Evolutionary conservation across 2,888 invertebrate genomes (phyloP).

Genomic region (Crematogaster levior): DNA sequence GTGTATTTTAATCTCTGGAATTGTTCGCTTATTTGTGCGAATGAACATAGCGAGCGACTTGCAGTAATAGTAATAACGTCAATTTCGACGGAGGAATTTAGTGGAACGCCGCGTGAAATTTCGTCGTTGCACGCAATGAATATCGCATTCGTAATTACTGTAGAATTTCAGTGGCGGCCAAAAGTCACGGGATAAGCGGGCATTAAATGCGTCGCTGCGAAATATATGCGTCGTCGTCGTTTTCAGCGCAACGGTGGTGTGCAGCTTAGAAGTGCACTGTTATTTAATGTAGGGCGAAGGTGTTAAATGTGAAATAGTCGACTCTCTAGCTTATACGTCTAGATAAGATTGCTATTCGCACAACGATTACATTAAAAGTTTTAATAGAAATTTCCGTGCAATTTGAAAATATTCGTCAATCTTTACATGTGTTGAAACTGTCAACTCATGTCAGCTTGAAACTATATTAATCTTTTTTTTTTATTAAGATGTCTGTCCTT

Average conservation of each 20-base stretch:
- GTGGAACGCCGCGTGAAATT: constrained; percentile 21
- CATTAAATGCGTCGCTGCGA: constrained; percentile 43
- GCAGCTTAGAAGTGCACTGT: constrained; percentile 26
- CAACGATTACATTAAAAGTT: constrained; percentile 23
- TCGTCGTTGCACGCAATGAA: constrained; percentile 16
- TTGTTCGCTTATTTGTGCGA: background rate
- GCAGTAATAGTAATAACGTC: constrained; percentile 16
- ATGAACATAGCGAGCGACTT: background rate
- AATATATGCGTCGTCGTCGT: constrained; percentile 33
- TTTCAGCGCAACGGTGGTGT: constrained; percentile 11
- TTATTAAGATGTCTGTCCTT: background rate
- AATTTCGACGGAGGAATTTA: constrained; percentile 22
- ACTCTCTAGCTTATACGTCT: constrained; percentile 19
- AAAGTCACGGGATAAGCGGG: constrained; percentile 42
- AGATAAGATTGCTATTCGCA: background rate
- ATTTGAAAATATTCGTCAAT: constrained; percentile 11
- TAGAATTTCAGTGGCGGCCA: constrained; percentile 13
- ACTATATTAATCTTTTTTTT: background rate
- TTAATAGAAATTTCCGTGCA: constrained; percentile 17
- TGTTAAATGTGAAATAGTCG: constrained; percentile 42
- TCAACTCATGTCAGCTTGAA: background rate
- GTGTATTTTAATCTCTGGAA: background rate
- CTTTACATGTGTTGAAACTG: background rate
- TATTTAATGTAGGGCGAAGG: constrained; percentile 39
- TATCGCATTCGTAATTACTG: constrained; percentile 35